A percentile compares a stretch with the other conserved stretches of the same genome.
Conservation (phyloP, 2,888 invertebrate species). For the Endotricha flammealis region DNA sequence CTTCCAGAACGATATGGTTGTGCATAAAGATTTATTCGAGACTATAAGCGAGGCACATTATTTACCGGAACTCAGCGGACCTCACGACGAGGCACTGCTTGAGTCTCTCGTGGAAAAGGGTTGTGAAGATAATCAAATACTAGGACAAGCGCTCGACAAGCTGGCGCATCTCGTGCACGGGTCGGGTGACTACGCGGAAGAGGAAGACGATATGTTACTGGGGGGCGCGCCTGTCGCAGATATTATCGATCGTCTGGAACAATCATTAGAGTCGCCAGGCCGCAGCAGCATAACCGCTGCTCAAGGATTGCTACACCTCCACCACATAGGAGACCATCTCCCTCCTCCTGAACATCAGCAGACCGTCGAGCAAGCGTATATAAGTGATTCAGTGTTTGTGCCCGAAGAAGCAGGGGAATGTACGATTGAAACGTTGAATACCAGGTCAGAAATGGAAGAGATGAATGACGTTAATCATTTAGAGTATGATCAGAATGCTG, state of each 20-base stretch:
- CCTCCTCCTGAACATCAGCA: slow-evolving; percentile 47
- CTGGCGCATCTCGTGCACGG: slow-evolving; percentile 59
- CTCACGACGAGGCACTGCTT: slow-evolving; percentile 75
- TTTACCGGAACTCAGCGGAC: slow-evolving; percentile 60
- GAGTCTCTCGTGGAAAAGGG: slow-evolving; percentile 80
- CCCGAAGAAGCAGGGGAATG: slow-evolving; percentile 40
- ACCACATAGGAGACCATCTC: slow-evolving; percentile 56
- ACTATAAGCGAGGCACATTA: slow-evolving; percentile 71
- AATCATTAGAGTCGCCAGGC: slow-evolving; percentile 75
- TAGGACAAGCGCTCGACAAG: slow-evolving; percentile 64
- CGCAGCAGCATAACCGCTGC: slow-evolving; percentile 64
- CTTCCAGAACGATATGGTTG: slow-evolving; percentile 51
- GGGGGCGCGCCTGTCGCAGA: slow-evolving; percentile 74
- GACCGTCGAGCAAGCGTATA: slow-evolving; percentile 58
- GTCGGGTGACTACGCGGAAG: slow-evolving; percentile 64
- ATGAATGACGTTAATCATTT: slow-evolving; percentile 40
- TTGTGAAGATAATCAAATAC: slow-evolving; percentile 79
- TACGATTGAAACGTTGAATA: slow-evolving; percentile 40
- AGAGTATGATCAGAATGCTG: slow-evolving; percentile 44
- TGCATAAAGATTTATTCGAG: slow-evolving; percentile 68
- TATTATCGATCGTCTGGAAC: slow-evolving; percentile 80
- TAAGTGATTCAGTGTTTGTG: slow-evolving; percentile 48
- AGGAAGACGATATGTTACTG: slow-evolving; percentile 67
- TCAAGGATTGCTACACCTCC: slow-evolving; percentile 62
- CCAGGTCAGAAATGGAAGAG: slow-evolving; percentile 36